phyloP scores from a whole-genome alignment of 2,888 invertebrate species.

The Dyspetes luteomarginatus region DNA sequence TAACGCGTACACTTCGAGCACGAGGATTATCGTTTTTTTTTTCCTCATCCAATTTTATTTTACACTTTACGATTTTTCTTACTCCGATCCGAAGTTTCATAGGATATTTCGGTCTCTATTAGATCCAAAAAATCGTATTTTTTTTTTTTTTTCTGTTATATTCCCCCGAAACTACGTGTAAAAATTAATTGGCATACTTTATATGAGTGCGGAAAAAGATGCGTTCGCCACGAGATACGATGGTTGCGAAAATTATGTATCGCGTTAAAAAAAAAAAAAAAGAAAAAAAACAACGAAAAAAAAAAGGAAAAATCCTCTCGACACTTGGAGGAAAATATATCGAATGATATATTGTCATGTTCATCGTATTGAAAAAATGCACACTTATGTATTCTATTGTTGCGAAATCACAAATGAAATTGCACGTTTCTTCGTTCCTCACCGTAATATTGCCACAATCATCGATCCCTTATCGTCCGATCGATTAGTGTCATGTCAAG shows the following conservation, averaged over 20 bases:
- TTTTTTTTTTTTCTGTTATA: not conserved
- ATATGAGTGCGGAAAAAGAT: conserved; percentile 45
- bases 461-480: conserved; percentile 34
- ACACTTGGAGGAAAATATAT: conserved; percentile 2
- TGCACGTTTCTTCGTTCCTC: conserved; percentile 44
- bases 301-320: not conserved
- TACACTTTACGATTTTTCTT: conserved; percentile 4
- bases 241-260: conserved; percentile 38
- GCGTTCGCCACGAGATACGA: conserved; percentile 29
- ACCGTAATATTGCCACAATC: conserved; percentile 14
- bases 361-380: conserved; percentile 36
- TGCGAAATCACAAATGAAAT: conserved; percentile 43
- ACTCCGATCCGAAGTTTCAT: conserved; percentile 51
- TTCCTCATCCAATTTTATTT: not conserved
- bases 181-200: conserved; percentile 31
- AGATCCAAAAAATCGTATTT: not conserved
- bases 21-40: not conserved
- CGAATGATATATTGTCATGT: conserved; percentile 28
- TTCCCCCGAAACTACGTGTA: not conserved
- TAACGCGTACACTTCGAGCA: conserved; percentile 15
- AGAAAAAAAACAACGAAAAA: not conserved
- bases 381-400: conserved; percentile 51
- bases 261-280: conserved; percentile 10
- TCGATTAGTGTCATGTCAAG: conserved; percentile 8
- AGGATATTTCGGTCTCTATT: conserved; percentile 25